phyloP scores from a whole-genome alignment of 2,113 vertebrate species.

The Nycticebus coucang region DNA sequence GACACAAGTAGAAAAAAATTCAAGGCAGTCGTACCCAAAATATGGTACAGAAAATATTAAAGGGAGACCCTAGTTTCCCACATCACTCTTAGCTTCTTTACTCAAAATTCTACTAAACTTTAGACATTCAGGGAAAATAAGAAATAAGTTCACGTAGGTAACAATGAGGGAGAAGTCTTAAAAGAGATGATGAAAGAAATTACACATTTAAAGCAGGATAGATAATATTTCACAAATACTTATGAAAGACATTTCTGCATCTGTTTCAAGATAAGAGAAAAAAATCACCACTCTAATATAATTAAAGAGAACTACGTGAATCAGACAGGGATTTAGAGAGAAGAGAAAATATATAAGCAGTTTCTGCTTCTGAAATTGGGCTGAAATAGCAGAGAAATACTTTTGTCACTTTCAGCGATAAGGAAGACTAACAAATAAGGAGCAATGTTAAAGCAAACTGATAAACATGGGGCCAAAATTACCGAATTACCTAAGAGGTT shows the following conservation, averaged over 20 bases:
- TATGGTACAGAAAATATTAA: neutral
- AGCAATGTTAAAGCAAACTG: neutral
- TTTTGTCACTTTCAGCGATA: neutral
- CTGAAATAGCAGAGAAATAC: neutral
- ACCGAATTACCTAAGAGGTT: neutral
- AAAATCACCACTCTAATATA: neutral
- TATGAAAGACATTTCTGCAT: neutral
- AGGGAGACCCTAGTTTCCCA: neutral
- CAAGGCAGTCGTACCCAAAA: neutral
- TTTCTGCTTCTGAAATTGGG: neutral
- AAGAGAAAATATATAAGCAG: neutral
- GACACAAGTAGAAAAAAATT: neutral
- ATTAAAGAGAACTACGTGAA: neutral
- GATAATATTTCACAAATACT: conserved; percentile 1
- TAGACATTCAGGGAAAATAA: neutral
- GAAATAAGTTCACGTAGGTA: neutral
- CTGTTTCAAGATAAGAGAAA: neutral
- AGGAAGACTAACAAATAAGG: too few species aligned
- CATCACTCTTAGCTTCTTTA: neutral
- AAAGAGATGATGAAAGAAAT: conserved; percentile 27
- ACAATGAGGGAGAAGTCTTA: neutral
- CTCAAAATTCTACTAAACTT: conserved; percentile 34
- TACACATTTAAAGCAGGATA: neutral
- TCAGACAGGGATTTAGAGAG: neutral
- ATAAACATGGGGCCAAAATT: neutral